These are phyloP conservation scores for Noctuana brunneofusca DNA, from an alignment of 2,888 invertebrate species.

Conservation along the genomic window DNA sequence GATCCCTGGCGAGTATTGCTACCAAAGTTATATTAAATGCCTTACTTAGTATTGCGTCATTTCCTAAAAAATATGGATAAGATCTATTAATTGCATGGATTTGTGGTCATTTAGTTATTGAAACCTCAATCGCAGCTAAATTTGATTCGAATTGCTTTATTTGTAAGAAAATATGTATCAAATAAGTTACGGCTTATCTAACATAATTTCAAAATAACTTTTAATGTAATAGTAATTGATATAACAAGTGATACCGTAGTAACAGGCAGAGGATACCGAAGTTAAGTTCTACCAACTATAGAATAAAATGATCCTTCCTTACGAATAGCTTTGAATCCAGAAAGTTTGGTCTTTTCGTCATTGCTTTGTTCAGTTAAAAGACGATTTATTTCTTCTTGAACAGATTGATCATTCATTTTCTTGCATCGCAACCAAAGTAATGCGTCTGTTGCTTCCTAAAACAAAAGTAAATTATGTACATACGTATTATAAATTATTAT, in stretches of 20 bases:
- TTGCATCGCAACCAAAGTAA: constrained; percentile 68
- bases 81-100: background rate
- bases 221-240: too few species aligned
- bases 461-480: constrained; percentile 16
- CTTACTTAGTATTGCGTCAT: background rate
- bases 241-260: too few species aligned
- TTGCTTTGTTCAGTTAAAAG: constrained; percentile 60
- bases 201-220: too few species aligned
- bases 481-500: background rate
- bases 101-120: too few species aligned
- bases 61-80: background rate
- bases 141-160: too few species aligned
- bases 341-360: constrained; percentile 57
- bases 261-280: too few species aligned
- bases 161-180: too few species aligned
- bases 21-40: constrained; percentile 65
- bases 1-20: constrained; percentile 59
- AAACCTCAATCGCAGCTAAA: too few species aligned
- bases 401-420: constrained; percentile 48
- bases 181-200: too few species aligned
- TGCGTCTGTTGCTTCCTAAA: constrained; percentile 60
- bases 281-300: too few species aligned
- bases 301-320: constrained; percentile 34
- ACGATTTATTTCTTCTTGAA: constrained; percentile 54
- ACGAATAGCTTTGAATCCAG: constrained; percentile 63